These are phyloP conservation scores for Macrophya alboannulata DNA, from an alignment of 2,888 invertebrate species.

Conservation along the genomic window DNA sequence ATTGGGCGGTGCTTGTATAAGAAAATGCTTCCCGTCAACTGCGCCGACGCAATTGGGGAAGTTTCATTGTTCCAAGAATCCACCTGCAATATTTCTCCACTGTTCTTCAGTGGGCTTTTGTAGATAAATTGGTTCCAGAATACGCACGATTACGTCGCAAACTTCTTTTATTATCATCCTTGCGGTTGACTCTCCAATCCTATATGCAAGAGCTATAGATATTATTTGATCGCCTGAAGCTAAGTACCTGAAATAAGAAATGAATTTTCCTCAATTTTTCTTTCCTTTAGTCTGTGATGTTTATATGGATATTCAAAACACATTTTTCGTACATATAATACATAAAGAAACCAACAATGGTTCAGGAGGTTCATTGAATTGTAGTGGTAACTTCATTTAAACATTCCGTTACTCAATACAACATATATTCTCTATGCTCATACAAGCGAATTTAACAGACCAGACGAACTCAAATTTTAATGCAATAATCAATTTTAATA, in stretches of 20 bases:
- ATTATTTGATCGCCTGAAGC: conserved; percentile 58
- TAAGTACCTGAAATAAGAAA: conserved; percentile 58
- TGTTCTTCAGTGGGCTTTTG: conserved; percentile 56
- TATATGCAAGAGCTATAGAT: conserved; percentile 58
- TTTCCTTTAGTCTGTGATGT: too few relatives aligned
- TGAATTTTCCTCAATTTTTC: too few relatives aligned
- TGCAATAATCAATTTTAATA: too few relatives aligned
- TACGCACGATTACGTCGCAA: conserved; percentile 55
- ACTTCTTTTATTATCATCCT: conserved; percentile 60
- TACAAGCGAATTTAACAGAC: too few relatives aligned
- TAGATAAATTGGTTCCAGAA: conserved; percentile 59
- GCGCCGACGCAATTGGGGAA: conserved; percentile 65
- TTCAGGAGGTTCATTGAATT: too few relatives aligned
- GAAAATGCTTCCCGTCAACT: conserved; percentile 66
- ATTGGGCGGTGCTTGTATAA: conserved; percentile 63
- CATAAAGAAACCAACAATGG: too few relatives aligned
- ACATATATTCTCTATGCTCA: too few relatives aligned
- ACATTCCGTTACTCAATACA: too few relatives aligned
- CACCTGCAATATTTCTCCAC: conserved; percentile 60
- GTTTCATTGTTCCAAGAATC: conserved; percentile 64
- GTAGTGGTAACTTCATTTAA: too few relatives aligned
- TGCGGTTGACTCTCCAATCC: conserved; percentile 60
- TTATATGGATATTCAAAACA: too few relatives aligned
- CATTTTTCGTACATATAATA: too few relatives aligned
- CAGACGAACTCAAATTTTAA: too few relatives aligned